Percentiles rank a stretch among this genome's conserved stretches.
phyloP scores from a whole-genome alignment of 2,888 invertebrate species.

The Beris morrisii region DNA sequence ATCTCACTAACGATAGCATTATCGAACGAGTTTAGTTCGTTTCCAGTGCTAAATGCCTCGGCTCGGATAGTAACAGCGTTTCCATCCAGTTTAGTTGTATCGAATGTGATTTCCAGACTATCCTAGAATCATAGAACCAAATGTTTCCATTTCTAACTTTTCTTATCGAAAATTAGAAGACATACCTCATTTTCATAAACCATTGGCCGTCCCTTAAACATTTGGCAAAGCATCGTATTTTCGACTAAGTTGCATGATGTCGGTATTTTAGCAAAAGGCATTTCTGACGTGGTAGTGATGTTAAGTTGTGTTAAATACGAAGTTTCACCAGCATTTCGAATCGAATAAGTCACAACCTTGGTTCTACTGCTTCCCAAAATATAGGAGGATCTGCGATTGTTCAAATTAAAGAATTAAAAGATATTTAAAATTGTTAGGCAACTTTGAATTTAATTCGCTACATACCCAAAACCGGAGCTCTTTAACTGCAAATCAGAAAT shows the following conservation, averaged over 20 bases:
- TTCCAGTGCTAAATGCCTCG: conserved; percentile 53
- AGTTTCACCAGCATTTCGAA: conserved; percentile 57
- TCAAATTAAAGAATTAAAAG: not conserved
- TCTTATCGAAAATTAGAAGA: not conserved
- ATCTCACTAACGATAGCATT: conserved; percentile 48
- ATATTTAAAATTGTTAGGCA: not conserved
- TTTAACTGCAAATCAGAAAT: conserved; percentile 52
- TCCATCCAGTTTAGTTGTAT: conserved; percentile 51
- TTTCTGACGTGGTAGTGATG: conserved; percentile 55
- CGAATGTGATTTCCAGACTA: conserved; percentile 49
- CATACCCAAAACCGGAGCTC: conserved; percentile 47
- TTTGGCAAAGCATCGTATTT: conserved; percentile 48
- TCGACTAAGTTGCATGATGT: conserved; percentile 48
- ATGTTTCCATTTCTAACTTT: not conserved
- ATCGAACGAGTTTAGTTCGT: conserved; percentile 48
- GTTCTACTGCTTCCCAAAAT: conserved; percentile 51
- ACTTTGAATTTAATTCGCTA: not conserved
- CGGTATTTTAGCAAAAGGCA: conserved; percentile 52
- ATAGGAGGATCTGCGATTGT: conserved; percentile 46
- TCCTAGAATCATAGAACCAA: conserved; percentile 37
- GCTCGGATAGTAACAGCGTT: conserved; percentile 48
- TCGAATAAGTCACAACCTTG: conserved; percentile 49
- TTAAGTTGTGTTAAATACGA: conserved; percentile 58
- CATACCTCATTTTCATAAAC: conserved; percentile 43
- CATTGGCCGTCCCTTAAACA: conserved; percentile 51